Conservation (phyloP, 2,888 invertebrate species). For the Chrysopilus asiliformis region DNA sequence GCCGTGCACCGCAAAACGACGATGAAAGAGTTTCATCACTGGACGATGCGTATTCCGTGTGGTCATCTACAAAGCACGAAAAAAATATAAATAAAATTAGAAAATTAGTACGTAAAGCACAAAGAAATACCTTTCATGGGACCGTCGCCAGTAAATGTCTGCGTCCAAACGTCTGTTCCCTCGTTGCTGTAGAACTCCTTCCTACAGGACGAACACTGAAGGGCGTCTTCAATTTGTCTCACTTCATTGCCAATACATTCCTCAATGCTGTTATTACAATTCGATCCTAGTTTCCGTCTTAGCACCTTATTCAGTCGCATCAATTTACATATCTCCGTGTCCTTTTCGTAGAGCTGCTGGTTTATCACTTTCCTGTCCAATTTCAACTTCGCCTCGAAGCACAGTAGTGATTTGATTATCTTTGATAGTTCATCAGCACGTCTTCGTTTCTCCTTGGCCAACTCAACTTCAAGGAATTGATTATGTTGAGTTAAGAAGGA, state of each 20-base stretch:
- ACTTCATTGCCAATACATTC: slow-evolving; percentile 15
- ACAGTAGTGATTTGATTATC: slow-evolving; percentile 33
- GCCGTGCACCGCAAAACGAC: slow-evolving; percentile 34
- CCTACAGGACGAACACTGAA: slow-evolving; percentile 34
- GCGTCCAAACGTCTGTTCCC: slow-evolving; percentile 26
- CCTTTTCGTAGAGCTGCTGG: slow-evolving; percentile 29
- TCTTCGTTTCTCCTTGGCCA: slow-evolving; percentile 31
- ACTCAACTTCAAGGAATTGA: slow-evolving; percentile 28
- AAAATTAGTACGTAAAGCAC: background rate
- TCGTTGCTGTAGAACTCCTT: slow-evolving; percentile 34
- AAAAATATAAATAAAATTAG: slow-evolving; percentile 4
- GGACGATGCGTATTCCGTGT: slow-evolving; percentile 30
- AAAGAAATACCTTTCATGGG: slow-evolving; percentile 21
- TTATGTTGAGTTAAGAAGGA: slow-evolving; percentile 31
- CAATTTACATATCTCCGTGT: slow-evolving; percentile 30
- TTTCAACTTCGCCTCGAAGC: slow-evolving; percentile 33
- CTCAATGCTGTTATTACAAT: slow-evolving; percentile 12
- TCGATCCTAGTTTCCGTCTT: slow-evolving; percentile 22
- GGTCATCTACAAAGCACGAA: slow-evolving; percentile 19
- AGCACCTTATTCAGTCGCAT: slow-evolving; percentile 27
- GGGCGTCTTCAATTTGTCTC: slow-evolving; percentile 16
- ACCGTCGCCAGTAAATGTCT: slow-evolving; percentile 24
- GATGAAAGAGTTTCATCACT: slow-evolving; percentile 36
- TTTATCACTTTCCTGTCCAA: slow-evolving; percentile 33
- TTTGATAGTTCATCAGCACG: slow-evolving; percentile 32